Percentiles rank a stretch among this genome's conserved stretches.
These are phyloP conservation scores for Alauda arvensis DNA, from an alignment of 2,797 vertebrate genomes.

Conservation along the genomic window DNA sequence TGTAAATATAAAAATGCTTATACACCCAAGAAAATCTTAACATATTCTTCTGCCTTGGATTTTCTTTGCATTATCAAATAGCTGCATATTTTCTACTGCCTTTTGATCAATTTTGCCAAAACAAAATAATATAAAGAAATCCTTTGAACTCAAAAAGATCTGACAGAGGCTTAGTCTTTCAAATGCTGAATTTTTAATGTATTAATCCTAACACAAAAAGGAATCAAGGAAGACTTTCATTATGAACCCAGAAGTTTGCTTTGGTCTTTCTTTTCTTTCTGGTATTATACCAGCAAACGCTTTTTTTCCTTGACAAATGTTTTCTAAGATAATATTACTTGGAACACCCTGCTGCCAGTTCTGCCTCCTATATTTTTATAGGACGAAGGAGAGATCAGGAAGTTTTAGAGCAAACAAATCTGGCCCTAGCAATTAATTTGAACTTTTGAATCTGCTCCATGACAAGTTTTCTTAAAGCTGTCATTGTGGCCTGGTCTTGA, in stretches of 20 bases:
- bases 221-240: not conserved
- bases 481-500: not conserved
- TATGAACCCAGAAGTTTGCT: constrained; percentile 1
- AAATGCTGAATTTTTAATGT: not conserved
- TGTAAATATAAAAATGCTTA: not conserved
- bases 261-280: not conserved
- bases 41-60: not conserved
- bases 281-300: not conserved
- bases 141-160: constrained; percentile 1
- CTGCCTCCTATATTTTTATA: not conserved
- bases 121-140: constrained; percentile 9
- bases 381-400: not conserved
- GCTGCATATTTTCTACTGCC: not conserved
- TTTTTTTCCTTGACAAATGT: not conserved
- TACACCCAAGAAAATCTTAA: not conserved
- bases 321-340: constrained; percentile 25
- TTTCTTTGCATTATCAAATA: constrained; percentile 23
- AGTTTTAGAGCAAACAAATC: not conserved
- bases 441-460: not conserved
- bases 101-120: constrained; percentile 18
- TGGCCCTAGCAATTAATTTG: not conserved
- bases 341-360: not conserved
- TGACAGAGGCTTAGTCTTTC: not conserved
- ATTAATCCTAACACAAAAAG: not conserved
- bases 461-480: not conserved